Evolutionary conservation across 2,888 invertebrate genomes (phyloP), one percentile per base, ranked within the genome.

Genomic region (Lissonota sp.): DNA sequence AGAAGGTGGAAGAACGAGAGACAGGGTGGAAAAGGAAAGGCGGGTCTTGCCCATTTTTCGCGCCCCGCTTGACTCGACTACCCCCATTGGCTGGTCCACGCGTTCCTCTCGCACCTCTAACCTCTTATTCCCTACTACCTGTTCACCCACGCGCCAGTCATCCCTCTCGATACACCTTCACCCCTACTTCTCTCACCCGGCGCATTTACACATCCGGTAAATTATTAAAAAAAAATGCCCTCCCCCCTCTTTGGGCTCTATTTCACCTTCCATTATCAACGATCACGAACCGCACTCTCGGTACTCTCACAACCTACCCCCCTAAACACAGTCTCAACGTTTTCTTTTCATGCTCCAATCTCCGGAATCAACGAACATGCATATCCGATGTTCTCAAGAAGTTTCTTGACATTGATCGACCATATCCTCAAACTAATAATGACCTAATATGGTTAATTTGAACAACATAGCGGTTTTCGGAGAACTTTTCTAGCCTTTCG

Each of bases 21-120:
- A 77, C 83, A 82, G 86, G 87, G 87, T 87, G 88, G 89, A 82
- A 82, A 90, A 89, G 88, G 87, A 90, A 26, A 88, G 85, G 85
- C 88, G 87, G 90, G 84, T 87, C 91, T 85, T 88, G 26, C 91
- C 91, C 91, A 91, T 91, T 91, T 91, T 91, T 91, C 91, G 90
- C 91, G 89, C 91, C 90, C 91, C 90, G 89, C 90, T 91, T 90
- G 90, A 89, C 90, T 90, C 90, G 86, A 83, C 89, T 86, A 88
- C 87, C 90, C 26, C 89, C 86, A 91, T 91, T 91, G 91, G 91
- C 87, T 86, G 88, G 84, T 89, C 86, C 26, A 26, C 26, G 26
- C 89, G 86, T 88, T 26, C 89, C 89, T 88, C 88, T 88, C 84
- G 86, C 85, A 26, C 26, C 26, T 87, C 88, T 91, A 89, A 91